Evolutionary conservation across 2,888 invertebrate genomes (phyloP).

Genomic region (Mesodorylaimus sp.): DNA sequence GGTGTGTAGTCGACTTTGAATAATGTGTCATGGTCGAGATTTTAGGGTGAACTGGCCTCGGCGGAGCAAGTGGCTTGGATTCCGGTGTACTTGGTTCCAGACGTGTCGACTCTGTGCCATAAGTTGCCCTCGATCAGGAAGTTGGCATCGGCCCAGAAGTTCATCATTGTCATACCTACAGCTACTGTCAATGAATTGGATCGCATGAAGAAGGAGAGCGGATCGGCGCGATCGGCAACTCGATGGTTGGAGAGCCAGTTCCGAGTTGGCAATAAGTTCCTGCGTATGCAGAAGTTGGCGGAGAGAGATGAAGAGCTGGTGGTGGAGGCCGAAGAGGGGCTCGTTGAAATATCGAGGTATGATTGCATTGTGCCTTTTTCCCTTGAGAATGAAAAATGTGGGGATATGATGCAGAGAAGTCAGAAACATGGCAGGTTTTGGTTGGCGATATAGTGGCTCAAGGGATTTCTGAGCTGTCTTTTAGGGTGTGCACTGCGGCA

Average conservation of each 20-base stretch:
- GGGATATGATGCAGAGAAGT: too few relatives aligned
- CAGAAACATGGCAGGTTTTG: too few relatives aligned
- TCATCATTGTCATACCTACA: constrained; percentile 31
- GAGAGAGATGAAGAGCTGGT: constrained; percentile 54
- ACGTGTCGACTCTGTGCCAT: constrained; percentile 27
- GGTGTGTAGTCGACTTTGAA: neutral
- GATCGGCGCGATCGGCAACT: constrained; percentile 68
- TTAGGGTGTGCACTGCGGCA: too few relatives aligned
- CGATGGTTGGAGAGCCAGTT: constrained; percentile 78
- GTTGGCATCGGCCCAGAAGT: constrained; percentile 25
- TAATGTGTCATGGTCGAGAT: too few relatives aligned
- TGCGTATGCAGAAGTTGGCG: constrained; percentile 64
- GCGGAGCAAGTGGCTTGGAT: constrained; percentile 22
- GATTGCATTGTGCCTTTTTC: too few relatives aligned
- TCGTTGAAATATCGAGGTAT: too few relatives aligned
- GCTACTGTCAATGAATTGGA: constrained; percentile 1
- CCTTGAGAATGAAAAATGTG: too few relatives aligned
- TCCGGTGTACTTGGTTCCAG: constrained; percentile 32
- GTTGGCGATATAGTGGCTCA: too few relatives aligned
- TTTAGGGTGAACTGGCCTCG: constrained; percentile 31
- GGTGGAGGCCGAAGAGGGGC: too few relatives aligned
- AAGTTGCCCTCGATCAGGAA: constrained; percentile 24
- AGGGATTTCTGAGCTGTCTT: too few relatives aligned
- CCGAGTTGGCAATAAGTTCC: constrained; percentile 62
- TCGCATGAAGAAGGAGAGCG: constrained; percentile 55